A percentile compares a stretch with the other conserved stretches of the same genome.
These are phyloP conservation scores for Ditylenchus weischeri DNA, from an alignment of 2,888 invertebrate species.

Conservation along the genomic window DNA sequence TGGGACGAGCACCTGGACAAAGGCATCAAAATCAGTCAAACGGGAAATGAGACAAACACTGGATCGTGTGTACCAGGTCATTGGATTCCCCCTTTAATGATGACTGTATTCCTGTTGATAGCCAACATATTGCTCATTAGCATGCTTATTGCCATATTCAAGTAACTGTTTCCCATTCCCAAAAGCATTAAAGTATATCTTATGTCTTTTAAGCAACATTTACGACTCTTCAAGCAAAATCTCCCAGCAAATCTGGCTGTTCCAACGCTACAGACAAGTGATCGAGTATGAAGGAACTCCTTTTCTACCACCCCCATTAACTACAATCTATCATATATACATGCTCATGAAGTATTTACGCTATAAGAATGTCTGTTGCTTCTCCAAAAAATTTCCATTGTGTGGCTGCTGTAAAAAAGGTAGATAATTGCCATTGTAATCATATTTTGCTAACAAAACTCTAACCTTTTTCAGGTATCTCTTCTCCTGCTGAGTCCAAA, in stretches of 20 bases:
- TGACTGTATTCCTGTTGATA: constrained; percentile 91
- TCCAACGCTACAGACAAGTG: constrained; percentile 87
- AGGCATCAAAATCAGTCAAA: constrained; percentile 21
- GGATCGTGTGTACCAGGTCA: constrained; percentile 52
- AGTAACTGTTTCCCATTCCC: constrained; percentile 61
- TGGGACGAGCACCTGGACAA: constrained; percentile 54
- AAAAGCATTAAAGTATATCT: constrained; percentile 17
- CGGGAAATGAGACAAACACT: constrained; percentile 15
- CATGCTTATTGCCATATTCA: constrained; percentile 95
- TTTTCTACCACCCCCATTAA: constrained; percentile 76
- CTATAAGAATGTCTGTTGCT: constrained; percentile 22
- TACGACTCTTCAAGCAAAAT: constrained; percentile 80
- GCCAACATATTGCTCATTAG: constrained; percentile 95
- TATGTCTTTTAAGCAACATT: constrained; percentile 50
- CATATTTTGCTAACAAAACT: too few species aligned
- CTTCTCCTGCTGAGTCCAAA: neutral
- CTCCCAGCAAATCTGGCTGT: constrained; percentile 98
- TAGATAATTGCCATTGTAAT: neutral
- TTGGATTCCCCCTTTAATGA: constrained; percentile 87
- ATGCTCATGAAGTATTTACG: constrained; percentile 43
- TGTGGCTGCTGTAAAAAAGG: constrained; percentile 2
- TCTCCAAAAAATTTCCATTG: constrained; percentile 1
- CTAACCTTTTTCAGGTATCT: too few species aligned
- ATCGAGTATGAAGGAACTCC: constrained; percentile 98
- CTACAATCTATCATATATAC: constrained; percentile 46